Percentiles rank a stretch among this genome's conserved stretches.
Conservation (phyloP, 2,113 vertebrate genomes). For the Oophaga pumilio region DNA sequence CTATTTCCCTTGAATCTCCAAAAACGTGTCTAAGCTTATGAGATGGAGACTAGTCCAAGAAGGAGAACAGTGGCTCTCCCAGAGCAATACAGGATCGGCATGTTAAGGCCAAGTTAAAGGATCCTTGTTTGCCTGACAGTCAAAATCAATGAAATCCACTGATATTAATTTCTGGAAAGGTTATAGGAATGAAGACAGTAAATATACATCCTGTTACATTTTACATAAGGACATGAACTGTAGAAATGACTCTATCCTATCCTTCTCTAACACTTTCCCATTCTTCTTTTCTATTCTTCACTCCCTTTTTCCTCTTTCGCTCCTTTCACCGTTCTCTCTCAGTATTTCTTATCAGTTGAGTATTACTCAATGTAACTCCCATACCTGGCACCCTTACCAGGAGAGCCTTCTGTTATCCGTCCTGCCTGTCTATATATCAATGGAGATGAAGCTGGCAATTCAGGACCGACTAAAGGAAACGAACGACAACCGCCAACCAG, state of each 20-base stretch:
- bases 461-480: slow-evolving; percentile 92
- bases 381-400: slow-evolving; percentile 63
- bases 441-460: slow-evolving; percentile 98
- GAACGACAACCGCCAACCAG: slow-evolving; percentile 85
- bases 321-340: neutral
- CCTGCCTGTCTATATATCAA: slow-evolving; percentile 94
- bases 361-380: slow-evolving; percentile 18
- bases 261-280: slow-evolving; percentile 13
- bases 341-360: neutral
- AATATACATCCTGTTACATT: neutral
- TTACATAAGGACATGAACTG: neutral
- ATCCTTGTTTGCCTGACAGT: no score
- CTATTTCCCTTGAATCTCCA: no score
- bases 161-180: no score
- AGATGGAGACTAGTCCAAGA: no score
- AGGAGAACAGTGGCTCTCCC: no score
- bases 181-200: no score
- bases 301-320: neutral
- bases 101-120: no score
- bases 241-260: slow-evolving; percentile 5
- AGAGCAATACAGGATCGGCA: no score
- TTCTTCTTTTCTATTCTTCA: slow-evolving; percentile 11
- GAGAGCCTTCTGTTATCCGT: slow-evolving; percentile 95
- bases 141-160: no score
- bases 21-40: no score